Conservation (phyloP, 2,113 vertebrate species). For the Heterocephalus glaber region DNA sequence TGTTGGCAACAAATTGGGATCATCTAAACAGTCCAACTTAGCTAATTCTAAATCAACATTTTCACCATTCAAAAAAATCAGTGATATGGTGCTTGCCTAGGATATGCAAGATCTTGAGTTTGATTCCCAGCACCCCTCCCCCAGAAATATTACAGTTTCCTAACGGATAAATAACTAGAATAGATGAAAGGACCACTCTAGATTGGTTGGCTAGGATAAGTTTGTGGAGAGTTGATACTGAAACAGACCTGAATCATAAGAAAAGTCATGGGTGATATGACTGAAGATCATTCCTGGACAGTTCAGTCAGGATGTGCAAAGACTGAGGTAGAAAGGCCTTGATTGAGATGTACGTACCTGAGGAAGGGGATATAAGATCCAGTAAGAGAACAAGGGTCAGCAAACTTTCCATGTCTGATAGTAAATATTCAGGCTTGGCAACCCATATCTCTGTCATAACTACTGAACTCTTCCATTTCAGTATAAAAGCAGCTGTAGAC, state of each 20-base stretch:
- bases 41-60: background rate
- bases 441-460: background rate
- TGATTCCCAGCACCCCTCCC: background rate
- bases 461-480: background rate
- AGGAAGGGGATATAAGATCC: background rate
- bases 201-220: background rate
- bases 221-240: background rate
- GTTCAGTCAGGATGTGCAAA: background rate
- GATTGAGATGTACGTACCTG: background rate
- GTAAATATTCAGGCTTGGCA: background rate
- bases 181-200: background rate
- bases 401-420: background rate
- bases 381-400: background rate
- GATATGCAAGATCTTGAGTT: background rate
- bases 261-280: background rate
- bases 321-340: background rate
- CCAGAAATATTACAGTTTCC: background rate
- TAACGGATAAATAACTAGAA: background rate
- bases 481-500: background rate
- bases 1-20: background rate
- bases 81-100: background rate
- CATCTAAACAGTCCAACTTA: background rate
- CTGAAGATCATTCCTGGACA: background rate
- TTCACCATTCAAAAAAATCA: background rate
- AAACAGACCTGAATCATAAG: background rate